Evolutionary conservation across 2,797 vertebrate species (phyloP).

Genomic region (Rhinophrynus dorsalis): DNA sequence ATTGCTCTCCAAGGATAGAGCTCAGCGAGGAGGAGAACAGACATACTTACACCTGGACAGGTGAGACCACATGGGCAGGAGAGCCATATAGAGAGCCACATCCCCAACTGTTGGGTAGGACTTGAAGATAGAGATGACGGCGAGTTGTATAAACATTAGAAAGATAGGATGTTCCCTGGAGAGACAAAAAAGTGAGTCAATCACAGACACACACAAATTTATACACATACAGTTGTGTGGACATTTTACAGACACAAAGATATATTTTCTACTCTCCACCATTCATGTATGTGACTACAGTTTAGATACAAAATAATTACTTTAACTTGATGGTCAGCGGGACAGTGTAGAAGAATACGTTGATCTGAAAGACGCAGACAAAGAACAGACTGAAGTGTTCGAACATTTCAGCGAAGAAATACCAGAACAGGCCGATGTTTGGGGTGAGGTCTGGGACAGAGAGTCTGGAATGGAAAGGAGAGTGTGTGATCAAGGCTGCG

Average conservation of each 20-base stretch:
- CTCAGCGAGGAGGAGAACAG: not conserved
- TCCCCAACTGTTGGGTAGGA: slow-evolving; percentile 96
- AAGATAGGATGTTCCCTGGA: slow-evolving; percentile 92
- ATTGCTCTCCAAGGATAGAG: too few relatives aligned
- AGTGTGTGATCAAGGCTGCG: too few relatives aligned
- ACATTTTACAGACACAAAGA: too few relatives aligned
- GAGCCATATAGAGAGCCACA: slow-evolving; percentile 90
- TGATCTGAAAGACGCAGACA: slow-evolving; percentile 97
- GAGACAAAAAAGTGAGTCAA: too few relatives aligned
- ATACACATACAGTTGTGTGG: too few relatives aligned
- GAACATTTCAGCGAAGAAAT: slow-evolving; percentile 99
- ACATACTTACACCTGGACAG: slow-evolving; percentile 90
- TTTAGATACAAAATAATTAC: slow-evolving; percentile 69
- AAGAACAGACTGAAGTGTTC: slow-evolving; percentile 98
- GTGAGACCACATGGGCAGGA: slow-evolving; percentile 93
- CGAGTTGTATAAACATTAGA: slow-evolving; percentile 94
- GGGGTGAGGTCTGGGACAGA: slow-evolving; percentile 95
- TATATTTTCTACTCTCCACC: too few relatives aligned
- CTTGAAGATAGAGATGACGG: slow-evolving; percentile 95
- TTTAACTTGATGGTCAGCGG: slow-evolving; percentile 94
- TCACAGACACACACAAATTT: too few relatives aligned
- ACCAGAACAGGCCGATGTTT: slow-evolving; percentile 98
- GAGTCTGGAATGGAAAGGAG: slow-evolving; percentile 78
- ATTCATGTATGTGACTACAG: too few relatives aligned
- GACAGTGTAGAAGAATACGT: slow-evolving; percentile 95